Base-by-base conservation (phyloP, 2,113 vertebrate genomes). In the Riparia riparia region DNA sequence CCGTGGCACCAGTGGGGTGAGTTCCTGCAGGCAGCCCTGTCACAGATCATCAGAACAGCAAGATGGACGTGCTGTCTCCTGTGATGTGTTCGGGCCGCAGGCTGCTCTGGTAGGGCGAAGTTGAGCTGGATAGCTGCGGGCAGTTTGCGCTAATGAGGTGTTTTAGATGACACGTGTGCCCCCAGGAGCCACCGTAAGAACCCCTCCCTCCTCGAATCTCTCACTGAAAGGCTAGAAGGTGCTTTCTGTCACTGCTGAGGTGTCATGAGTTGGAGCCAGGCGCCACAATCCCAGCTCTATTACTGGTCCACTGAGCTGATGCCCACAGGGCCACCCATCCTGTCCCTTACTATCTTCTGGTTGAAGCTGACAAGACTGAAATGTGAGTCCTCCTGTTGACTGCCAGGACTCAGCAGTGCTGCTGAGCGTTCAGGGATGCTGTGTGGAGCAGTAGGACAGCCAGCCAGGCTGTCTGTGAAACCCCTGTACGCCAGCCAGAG, bases 371-470 rank as follows among this genome's bases (percentile, higher is more conserved):
- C 53, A 15, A 2, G 51, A 42, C 29, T 0, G 7, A 92, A 83
- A 57, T 28, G n/a, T 8, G 10, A 41, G 53, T 86, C 19, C n/a
- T 90, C 15, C 64, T 25, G 5, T 25, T 93, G 74, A n/a, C 42
- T 80, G 78, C 54, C 32, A 69, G 66, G 69, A 50, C 7, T 3
- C 10, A 60, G 79, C 1, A 1, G 56, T 50, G 68, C 79, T 93
- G 49, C 26, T 49, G 71, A 93, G 41, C 1, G 0, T 34, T 90
- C 37, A n/a, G 79, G 63, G 26, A 50, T 0, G 5, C 49, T 93
- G 22, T 63, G 37, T 93, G 76, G 72, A 90, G 90, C 71, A 85
- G 63, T 21, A 69, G 88, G 78, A 69, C 89, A 88, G 87, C 32
- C 85, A 86, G 34, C 37, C 85, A 93, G 78, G 15, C 34, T 83